Percentiles rank a stretch among this genome's conserved stretches.
phyloP scores from a whole-genome alignment of 1,140 invertebrate species.

The Subanguina moxae region DNA sequence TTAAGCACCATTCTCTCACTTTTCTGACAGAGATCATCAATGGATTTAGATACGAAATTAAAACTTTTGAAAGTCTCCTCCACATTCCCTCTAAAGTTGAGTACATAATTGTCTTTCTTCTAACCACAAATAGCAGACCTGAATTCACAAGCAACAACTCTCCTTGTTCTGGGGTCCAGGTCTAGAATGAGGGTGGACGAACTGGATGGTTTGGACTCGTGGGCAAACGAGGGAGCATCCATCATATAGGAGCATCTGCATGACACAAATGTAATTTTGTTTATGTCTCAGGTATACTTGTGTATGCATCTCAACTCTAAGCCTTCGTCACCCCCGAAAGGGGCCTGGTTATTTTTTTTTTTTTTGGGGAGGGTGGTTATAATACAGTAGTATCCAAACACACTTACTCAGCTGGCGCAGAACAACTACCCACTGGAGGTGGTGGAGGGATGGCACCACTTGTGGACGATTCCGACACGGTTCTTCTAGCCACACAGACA shows the following conservation, averaged over 20 bases:
- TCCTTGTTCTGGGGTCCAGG: neutral
- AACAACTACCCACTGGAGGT: neutral
- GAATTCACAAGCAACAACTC: neutral
- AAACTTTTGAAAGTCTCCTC: neutral
- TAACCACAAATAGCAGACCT: neutral
- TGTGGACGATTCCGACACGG: neutral
- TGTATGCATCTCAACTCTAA: too few species aligned
- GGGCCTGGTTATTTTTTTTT: too few species aligned
- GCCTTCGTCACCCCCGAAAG: too few species aligned
- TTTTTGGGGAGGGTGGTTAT: too few species aligned
- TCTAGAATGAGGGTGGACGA: neutral
- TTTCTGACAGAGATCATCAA: neutral
- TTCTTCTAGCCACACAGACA: neutral
- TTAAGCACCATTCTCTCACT: neutral
- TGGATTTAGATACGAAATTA: neutral
- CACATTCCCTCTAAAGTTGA: neutral
- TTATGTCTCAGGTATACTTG: too few species aligned
- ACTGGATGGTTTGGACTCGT: too few species aligned
- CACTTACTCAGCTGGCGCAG: too few species aligned
- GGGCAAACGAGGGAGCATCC: neutral
- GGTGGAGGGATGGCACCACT: too few species aligned
- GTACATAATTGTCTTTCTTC: too few species aligned
- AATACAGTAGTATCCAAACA: too few species aligned
- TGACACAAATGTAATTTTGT: too few species aligned
- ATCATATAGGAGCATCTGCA: neutral